Conservation (phyloP, 2,888 invertebrate genomes). For the Leptarthrus brevirostris region DNA sequence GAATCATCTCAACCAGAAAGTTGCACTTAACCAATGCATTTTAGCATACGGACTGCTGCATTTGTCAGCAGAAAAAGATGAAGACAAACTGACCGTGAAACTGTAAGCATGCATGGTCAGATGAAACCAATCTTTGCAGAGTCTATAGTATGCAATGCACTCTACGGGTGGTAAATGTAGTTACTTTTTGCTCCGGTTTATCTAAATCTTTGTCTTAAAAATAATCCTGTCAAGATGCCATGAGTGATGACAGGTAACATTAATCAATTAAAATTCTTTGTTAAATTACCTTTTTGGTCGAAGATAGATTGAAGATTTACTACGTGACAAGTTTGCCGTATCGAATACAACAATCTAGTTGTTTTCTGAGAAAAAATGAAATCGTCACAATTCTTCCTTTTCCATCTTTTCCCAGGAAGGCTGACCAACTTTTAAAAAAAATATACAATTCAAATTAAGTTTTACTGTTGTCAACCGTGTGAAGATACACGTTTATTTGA, state of each 20-base stretch:
- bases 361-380: no score
- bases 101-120: conserved; percentile 4
- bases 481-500: no score
- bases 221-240: background rate
- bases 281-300: background rate
- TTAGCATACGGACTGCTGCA: background rate
- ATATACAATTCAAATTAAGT: no score
- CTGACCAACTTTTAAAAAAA: no score
- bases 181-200: conserved; percentile 18
- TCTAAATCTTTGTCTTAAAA: conserved; percentile 15
- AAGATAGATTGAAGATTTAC: no score
- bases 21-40: conserved; percentile 28
- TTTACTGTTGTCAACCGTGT: no score
- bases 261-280: conserved; percentile 32
- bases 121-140: conserved; percentile 6
- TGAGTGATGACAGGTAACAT: background rate
- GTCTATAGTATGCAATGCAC: background rate
- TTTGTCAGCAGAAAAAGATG: conserved; percentile 24
- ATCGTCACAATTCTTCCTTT: no score
- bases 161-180: background rate
- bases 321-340: no score
- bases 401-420: no score
- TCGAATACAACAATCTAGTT: no score
- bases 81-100: conserved; percentile 47
- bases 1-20: conserved; percentile 47